A percentile compares a stretch with the other conserved stretches of the same genome.
These are phyloP conservation scores for Falcaria lacertinaria DNA, from an alignment of 2,888 invertebrate species.

Conservation along the genomic window DNA sequence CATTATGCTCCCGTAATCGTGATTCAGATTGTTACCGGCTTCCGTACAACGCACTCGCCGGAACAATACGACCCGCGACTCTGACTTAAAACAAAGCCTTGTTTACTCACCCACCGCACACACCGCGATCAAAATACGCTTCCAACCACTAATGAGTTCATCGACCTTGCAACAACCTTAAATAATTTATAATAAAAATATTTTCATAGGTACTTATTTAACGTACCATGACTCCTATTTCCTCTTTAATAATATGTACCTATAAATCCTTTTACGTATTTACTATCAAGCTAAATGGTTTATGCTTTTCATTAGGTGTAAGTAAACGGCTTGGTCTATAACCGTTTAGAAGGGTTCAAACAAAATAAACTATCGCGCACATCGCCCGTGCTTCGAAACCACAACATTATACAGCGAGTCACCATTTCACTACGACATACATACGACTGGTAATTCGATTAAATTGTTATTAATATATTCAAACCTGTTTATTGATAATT, in stretches of 20 bases:
- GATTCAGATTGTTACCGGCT: constrained; percentile 42
- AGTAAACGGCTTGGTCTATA: constrained; percentile 23
- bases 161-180: not conserved
- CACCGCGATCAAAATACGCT: not conserved
- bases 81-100: constrained; percentile 44
- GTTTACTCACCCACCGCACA: constrained; percentile 5
- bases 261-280: constrained; percentile 11
- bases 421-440: too few relatives aligned
- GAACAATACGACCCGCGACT: constrained; percentile 52
- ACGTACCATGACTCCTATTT: not conserved
- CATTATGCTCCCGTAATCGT: constrained; percentile 11
- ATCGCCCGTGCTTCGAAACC: constrained; percentile 44
- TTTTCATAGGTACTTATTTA: not conserved
- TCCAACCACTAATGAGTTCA: constrained; percentile 2
- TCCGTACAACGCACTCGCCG: constrained; percentile 53
- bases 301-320: constrained; percentile 11
- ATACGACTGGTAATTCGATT: too few relatives aligned
- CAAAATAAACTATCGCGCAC: constrained; percentile 51
- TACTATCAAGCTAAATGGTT: constrained; percentile 22
- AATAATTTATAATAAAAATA: not conserved
- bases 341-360: constrained; percentile 39
- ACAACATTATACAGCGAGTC: constrained; percentile 46
- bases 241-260: not conserved
- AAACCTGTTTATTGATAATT: too few relatives aligned
- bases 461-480: too few relatives aligned